Conservation (phyloP, 1,140 invertebrate species). For the Limonius californicus region DNA sequence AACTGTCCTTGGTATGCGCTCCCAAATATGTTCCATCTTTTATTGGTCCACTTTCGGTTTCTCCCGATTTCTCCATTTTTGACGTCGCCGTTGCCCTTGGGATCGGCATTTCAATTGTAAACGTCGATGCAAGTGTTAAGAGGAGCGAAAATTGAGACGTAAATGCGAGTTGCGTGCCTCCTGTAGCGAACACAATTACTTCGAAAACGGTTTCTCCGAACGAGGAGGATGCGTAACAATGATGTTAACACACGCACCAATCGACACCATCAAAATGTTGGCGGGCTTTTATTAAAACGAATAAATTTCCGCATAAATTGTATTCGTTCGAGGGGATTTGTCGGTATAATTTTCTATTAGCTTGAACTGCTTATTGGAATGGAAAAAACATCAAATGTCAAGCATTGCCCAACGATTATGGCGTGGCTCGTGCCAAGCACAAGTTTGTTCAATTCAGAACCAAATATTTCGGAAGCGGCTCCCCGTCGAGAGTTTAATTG, state of each 20-base stretch:
- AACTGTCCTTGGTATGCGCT: no score
- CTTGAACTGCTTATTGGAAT: background rate
- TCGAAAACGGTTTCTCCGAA: no score
- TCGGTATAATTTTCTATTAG: conserved; percentile 5
- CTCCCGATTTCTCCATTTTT: no score
- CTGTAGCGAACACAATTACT: no score
- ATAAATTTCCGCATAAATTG: background rate
- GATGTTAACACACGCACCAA: background rate
- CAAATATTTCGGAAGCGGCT: background rate
- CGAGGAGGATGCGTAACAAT: background rate
- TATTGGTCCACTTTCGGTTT: no score
- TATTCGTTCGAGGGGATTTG: background rate
- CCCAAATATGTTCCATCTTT: no score
- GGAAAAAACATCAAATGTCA: conserved; percentile 3
- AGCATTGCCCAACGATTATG: conserved; percentile 1
- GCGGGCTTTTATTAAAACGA: background rate
- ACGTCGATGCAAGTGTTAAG: no score
- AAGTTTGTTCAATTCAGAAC: background rate
- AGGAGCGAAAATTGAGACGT: no score
- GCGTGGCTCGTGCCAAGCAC: conserved; percentile 1
- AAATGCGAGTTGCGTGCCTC: no score
- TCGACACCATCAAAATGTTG: background rate
- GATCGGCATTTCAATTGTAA: no score
- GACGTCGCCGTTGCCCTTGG: no score
- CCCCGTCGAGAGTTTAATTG: background rate